Evolutionary conservation across 2,888 invertebrate species (phyloP).

Genomic region (Cephus pygmeus): DNA sequence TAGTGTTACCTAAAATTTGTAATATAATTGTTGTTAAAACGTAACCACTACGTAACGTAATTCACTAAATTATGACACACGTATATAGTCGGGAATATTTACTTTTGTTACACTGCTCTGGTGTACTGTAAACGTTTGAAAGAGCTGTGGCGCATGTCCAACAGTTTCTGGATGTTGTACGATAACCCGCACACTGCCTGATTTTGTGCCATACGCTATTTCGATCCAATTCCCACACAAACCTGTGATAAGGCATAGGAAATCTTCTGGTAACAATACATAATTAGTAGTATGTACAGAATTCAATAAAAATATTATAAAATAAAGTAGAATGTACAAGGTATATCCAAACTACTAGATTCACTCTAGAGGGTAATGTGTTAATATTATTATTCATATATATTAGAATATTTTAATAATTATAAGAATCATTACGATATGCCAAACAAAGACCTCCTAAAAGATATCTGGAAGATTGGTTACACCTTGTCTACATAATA

Average conservation of each 20-base stretch:
- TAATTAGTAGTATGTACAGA: conserved; percentile 24
- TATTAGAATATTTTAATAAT: not conserved
- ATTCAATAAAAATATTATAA: not conserved
- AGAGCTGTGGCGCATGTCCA: conserved; percentile 97
- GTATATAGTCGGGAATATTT: conserved; percentile 29
- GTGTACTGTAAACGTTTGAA: conserved; percentile 98
- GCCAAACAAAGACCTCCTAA: not conserved
- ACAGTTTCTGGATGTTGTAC: conserved; percentile 99
- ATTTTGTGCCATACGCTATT: conserved; percentile 97
- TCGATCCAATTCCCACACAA: conserved; percentile 99
- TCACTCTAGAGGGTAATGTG: not conserved
- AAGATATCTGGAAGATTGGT: not conserved
- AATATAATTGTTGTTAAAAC: not conserved
- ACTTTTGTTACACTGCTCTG: conserved; percentile 95
- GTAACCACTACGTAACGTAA: not conserved
- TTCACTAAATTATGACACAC: not conserved
- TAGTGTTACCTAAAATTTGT: conserved; percentile 78
- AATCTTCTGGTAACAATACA: conserved; percentile 36
- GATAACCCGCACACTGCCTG: conserved; percentile 95
- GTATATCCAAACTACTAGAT: not conserved
- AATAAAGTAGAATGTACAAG: not conserved
- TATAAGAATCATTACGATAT: not conserved
- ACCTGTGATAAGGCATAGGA: conserved; percentile 70
- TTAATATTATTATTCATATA: not conserved
- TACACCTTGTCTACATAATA: not conserved